These are phyloP conservation scores for Andrena hattorfiana DNA, from an alignment of 2,888 invertebrate species.

Conservation along the genomic window DNA sequence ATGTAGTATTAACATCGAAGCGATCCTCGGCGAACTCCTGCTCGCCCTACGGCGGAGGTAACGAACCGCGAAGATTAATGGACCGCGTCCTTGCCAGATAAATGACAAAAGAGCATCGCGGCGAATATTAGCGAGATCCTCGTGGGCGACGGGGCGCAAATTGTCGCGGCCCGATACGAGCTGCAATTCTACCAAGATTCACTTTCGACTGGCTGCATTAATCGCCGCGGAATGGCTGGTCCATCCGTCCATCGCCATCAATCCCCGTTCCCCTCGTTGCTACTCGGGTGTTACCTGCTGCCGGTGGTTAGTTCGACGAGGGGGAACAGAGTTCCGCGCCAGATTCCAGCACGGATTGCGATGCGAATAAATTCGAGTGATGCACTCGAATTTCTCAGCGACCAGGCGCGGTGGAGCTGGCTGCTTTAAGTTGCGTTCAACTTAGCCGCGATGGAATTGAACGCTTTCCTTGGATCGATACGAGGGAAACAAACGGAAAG, in stretches of 20 bases:
- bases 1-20: slow-evolving; percentile 48
- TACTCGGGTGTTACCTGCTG: background rate
- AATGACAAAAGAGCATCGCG: slow-evolving; percentile 43
- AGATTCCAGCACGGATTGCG: background rate
- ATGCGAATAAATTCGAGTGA: background rate
- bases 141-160: slow-evolving; percentile 31
- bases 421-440: no score
- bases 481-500: no score
- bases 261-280: slow-evolving; percentile 38
- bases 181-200: slow-evolving; percentile 46
- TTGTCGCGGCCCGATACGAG: slow-evolving; percentile 42
- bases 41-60: slow-evolving; percentile 6
- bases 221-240: slow-evolving; percentile 26
- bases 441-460: no score
- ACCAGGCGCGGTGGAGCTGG: no score
- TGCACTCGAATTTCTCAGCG: background rate
- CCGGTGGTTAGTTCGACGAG: background rate
- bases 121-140: slow-evolving; percentile 46
- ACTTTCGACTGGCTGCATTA: slow-evolving; percentile 49
- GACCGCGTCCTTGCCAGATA: slow-evolving; percentile 43
- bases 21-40: slow-evolving; percentile 16
- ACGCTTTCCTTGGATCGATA: no score
- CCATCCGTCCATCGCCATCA: slow-evolving; percentile 31
- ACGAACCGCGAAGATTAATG: slow-evolving; percentile 60
- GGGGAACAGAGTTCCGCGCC: background rate